Percentiles rank a stretch among this genome's conserved stretches.
These are phyloP conservation scores for Papilio elwesi DNA, from an alignment of 2,888 invertebrate species.

Conservation along the genomic window DNA sequence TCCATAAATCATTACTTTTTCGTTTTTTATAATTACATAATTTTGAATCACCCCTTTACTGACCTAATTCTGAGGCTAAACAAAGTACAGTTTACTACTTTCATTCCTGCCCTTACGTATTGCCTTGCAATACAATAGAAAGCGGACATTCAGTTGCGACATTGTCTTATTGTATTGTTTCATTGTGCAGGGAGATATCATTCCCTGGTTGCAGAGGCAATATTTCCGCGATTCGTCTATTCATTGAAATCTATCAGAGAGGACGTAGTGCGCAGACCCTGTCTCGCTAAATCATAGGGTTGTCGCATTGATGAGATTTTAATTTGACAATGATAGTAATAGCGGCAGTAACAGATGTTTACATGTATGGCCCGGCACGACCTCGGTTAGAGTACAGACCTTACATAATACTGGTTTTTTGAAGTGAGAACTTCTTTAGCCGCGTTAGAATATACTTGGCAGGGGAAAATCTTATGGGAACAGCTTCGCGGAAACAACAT, in stretches of 20 bases:
- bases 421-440: no score
- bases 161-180: conserved; percentile 48
- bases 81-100: conserved; percentile 23
- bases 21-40: not conserved
- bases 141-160: conserved; percentile 38
- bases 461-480: no score
- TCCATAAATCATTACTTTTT: not conserved
- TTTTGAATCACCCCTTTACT: not conserved
- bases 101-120: not conserved
- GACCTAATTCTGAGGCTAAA: conserved; percentile 2
- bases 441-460: no score
- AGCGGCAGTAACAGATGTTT: not conserved
- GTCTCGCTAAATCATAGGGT: conserved; percentile 55
- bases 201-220: conserved; percentile 62
- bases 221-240: conserved; percentile 58
- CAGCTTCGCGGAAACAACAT: no score
- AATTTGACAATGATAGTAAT: not conserved
- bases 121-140: conserved; percentile 28
- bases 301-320: not conserved
- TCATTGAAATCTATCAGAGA: conserved; percentile 55
- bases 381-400: not conserved
- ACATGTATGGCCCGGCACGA: not conserved
- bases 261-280: conserved; percentile 50
- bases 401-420: not conserved
- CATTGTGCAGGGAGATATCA: conserved; percentile 47